Evolutionary conservation across 2,113 vertebrate genomes (phyloP).

Genomic region (Xiphophorus maculatus): DNA sequence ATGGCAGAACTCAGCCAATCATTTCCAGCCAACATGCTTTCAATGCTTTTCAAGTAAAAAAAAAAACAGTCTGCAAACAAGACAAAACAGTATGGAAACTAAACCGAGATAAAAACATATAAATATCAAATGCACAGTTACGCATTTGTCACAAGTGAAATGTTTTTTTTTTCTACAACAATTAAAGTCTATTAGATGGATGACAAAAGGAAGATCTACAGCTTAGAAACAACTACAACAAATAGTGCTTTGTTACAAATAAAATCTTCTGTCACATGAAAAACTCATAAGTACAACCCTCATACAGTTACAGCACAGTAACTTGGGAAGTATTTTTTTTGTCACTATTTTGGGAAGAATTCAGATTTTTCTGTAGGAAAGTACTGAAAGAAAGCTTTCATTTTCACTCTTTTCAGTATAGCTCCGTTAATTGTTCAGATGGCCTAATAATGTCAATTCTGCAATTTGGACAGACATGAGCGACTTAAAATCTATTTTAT

Average conservation of each 20-base stretch:
- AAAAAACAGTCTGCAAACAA: conserved; percentile 5
- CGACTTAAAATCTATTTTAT: neutral
- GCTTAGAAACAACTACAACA: conserved; percentile 33
- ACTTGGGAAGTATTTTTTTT: conserved; percentile 44
- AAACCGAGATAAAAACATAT: conserved; percentile 12
- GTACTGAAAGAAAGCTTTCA: neutral
- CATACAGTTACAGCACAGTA: conserved; percentile 44
- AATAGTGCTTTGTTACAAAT: conserved; percentile 36
- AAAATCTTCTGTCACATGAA: conserved; percentile 35
- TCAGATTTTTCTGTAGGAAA: conserved; percentile 32
- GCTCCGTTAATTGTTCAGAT: neutral
- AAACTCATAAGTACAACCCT: conserved; percentile 27
- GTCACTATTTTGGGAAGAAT: conserved; percentile 3
- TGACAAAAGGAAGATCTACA: conserved; percentile 20
- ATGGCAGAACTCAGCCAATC: conserved; percentile 5
- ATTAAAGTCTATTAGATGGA: conserved; percentile 6
- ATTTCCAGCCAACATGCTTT: conserved; percentile 5
- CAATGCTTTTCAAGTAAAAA: conserved; percentile 38
- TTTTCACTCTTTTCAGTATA: too few species aligned
- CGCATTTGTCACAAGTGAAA: conserved; percentile 9
- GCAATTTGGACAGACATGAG: neutral
- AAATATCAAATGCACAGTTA: conserved; percentile 14
- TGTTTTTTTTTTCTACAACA: neutral
- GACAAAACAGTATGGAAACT: neutral
- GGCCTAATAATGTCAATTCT: neutral